Conservation (phyloP, 2,797 vertebrate species). For the Malacoctenus gilli region DNA sequence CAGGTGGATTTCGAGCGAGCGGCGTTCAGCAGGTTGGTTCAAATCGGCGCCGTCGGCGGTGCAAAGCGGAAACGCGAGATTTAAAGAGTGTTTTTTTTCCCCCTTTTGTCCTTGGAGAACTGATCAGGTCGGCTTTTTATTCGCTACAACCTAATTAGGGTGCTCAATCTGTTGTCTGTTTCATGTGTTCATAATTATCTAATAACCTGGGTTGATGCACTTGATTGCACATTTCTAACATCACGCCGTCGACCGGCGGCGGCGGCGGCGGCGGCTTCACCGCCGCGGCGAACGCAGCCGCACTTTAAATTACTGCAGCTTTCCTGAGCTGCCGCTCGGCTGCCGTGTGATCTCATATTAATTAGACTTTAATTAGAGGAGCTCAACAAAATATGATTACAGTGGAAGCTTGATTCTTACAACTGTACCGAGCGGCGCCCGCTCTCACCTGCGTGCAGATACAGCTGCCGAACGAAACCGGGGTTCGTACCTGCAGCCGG, state of each 20-base stretch:
- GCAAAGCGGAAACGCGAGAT: neutral
- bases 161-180: conserved; percentile 36
- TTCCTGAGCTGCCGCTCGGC: no score
- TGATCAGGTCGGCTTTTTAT: conserved; percentile 34
- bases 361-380: no score
- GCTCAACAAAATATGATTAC: no score
- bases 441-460: no score
- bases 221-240: conserved; percentile 31
- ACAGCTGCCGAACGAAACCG: no score
- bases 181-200: conserved; percentile 43
- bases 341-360: no score
- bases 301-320: conserved; percentile 8
- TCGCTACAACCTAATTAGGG: conserved; percentile 39
- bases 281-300: conserved; percentile 6
- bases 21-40: no score
- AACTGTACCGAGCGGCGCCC: no score
- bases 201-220: conserved; percentile 29
- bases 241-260: conserved; percentile 6
- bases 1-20: no score
- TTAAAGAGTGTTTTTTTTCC: conserved; percentile 16
- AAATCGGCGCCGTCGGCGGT: neutral
- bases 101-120: conserved; percentile 4
- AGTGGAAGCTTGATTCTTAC: no score
- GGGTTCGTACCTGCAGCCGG: no score
- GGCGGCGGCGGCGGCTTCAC: no score